A percentile compares a stretch with the other conserved stretches of the same genome.
Evolutionary conservation across 2,113 vertebrate species (phyloP).

Genomic region (Istiophorus platypterus): DNA sequence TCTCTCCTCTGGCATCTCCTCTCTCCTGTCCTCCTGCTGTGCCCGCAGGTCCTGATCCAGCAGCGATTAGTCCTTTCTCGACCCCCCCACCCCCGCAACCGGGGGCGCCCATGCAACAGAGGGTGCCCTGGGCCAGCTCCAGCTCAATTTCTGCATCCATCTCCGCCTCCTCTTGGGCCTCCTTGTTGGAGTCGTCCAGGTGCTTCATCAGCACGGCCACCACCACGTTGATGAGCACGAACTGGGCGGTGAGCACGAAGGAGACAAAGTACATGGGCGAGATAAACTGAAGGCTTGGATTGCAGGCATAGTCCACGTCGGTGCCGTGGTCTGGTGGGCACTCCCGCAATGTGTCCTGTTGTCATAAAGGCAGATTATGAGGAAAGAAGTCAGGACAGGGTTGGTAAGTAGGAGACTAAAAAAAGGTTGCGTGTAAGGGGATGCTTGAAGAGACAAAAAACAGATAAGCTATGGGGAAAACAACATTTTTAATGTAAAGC

Average conservation of each 20-base stretch:
- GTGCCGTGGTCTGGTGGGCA: slow-evolving; percentile 87
- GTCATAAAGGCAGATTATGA: slow-evolving; percentile 8
- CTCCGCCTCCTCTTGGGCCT: slow-evolving; percentile 98
- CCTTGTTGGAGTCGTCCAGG: slow-evolving; percentile 99
- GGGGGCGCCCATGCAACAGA: slow-evolving; percentile 87
- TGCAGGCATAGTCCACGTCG: slow-evolving; percentile 91
- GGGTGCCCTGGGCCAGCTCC: slow-evolving; percentile 92
- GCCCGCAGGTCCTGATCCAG: slow-evolving; percentile 35
- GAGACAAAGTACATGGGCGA: slow-evolving; percentile 99
- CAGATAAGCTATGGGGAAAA: not conserved
- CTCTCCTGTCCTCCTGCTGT: slow-evolving; percentile 33
- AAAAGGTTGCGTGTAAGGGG: too few relatives aligned
- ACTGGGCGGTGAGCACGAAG: slow-evolving; percentile 99
- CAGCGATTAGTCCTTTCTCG: slow-evolving; percentile 60
- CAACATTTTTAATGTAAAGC: not conserved
- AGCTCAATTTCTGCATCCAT: slow-evolving; percentile 98
- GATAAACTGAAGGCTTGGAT: slow-evolving; percentile 94
- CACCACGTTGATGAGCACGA: slow-evolving; percentile 99
- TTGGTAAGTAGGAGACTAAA: not conserved
- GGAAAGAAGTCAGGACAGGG: not conserved
- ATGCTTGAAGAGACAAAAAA: not conserved
- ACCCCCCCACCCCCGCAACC: slow-evolving; percentile 72
- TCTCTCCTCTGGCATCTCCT: slow-evolving; percentile 60
- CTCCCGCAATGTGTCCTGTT: slow-evolving; percentile 95
- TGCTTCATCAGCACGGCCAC: slow-evolving; percentile 99